Conservation (phyloP, 1,140 invertebrate genomes). For the Orius insidiosus region DNA sequence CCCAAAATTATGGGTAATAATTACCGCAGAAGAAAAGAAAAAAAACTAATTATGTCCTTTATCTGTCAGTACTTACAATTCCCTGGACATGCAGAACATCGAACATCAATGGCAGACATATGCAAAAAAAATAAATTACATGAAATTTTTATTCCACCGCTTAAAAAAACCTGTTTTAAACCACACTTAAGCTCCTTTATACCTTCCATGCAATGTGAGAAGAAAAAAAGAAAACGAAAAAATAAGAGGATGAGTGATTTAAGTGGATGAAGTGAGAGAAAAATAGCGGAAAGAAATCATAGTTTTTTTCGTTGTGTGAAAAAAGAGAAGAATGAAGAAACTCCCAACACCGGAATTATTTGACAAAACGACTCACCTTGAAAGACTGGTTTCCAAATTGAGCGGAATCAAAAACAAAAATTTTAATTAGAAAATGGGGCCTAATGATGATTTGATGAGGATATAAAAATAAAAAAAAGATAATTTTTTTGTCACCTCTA, state of each 20-base stretch:
- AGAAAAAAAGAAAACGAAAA: background rate
- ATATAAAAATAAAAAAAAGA: background rate
- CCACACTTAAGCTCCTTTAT: too few species aligned
- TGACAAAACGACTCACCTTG: constrained; percentile 14
- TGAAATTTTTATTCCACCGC: background rate
- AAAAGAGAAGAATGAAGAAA: background rate
- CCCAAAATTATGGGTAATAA: too few species aligned
- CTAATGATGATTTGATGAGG: too few species aligned
- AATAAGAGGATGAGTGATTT: background rate
- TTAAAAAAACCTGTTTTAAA: too few species aligned
- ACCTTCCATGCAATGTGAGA: too few species aligned
- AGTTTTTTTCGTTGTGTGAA: background rate
- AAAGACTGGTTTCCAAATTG: constrained; percentile 15
- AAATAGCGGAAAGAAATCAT: constrained; percentile 1
- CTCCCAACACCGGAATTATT: background rate
- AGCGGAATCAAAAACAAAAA: constrained; percentile 14
- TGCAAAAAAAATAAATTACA: constrained; percentile 7
- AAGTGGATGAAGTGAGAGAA: background rate
- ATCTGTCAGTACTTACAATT: constrained; percentile 18
- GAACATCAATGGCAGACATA: constrained; percentile 17
- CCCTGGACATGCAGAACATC: constrained; percentile 19
- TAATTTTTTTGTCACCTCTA: constrained; percentile 46
- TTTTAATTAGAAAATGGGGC: constrained; percentile 1
- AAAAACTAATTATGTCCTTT: background rate
- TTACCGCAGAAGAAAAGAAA: background rate